Conservation (phyloP, 1,140 invertebrate genomes). For the Atta colombica region DNA sequence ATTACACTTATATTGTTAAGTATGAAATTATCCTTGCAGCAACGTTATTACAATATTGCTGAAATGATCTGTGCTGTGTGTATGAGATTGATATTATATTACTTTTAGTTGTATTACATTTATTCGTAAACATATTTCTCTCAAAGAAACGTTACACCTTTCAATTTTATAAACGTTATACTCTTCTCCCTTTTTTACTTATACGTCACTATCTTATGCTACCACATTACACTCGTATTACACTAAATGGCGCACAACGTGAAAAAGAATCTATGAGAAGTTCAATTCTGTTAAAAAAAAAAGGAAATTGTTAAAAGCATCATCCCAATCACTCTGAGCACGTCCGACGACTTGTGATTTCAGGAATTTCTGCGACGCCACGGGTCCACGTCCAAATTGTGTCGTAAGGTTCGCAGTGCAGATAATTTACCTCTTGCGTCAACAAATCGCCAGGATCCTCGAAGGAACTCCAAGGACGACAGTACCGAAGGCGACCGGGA, state of each 20-base stretch:
- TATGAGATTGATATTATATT: too few species aligned
- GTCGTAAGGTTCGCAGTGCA: constrained; percentile 91
- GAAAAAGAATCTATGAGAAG: background rate
- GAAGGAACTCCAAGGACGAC: constrained; percentile 81
- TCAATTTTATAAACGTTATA: background rate
- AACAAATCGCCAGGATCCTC: constrained; percentile 77
- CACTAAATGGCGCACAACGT: constrained; percentile 40
- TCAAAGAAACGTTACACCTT: background rate
- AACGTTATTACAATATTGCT: too few species aligned
- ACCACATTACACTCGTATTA: background rate
- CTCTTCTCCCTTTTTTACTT: background rate
- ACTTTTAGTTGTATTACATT: too few species aligned
- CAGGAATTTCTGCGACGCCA: constrained; percentile 90
- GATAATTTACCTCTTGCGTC: constrained; percentile 87
- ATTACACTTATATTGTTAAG: too few species aligned
- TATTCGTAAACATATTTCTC: background rate
- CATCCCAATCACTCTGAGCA: background rate
- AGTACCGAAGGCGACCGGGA: constrained; percentile 87
- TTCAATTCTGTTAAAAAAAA: background rate
- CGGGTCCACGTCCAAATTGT: constrained; percentile 92
- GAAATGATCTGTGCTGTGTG: too few species aligned
- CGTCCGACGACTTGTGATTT: constrained; percentile 29
- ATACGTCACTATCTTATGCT: constrained; percentile 6
- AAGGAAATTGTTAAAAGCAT: background rate
- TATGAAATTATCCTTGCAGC: too few species aligned